These are phyloP conservation scores for Mayetiola destructor DNA, from an alignment of 2,888 invertebrate genomes.

Conservation along the genomic window DNA sequence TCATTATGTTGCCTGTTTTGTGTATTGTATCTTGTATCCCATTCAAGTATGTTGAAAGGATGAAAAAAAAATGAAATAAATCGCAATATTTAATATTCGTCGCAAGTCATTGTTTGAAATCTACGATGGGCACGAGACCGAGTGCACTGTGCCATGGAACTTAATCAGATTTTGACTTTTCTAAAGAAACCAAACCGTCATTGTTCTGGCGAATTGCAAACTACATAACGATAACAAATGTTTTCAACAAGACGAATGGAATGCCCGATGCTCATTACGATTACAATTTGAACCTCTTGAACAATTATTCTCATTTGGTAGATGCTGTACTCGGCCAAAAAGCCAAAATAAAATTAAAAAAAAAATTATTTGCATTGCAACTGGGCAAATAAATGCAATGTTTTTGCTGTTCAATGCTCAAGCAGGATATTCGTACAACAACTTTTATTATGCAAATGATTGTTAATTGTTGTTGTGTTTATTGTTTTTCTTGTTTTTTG, in stretches of 20 bases:
- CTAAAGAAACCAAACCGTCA: not conserved
- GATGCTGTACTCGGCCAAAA: not conserved
- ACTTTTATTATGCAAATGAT: conserved; percentile 4
- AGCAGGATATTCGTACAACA: not conserved
- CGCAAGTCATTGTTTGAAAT: not conserved
- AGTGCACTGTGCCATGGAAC: not conserved
- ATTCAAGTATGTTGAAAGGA: not conserved
- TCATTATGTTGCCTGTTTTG: not conserved
- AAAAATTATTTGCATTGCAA: conserved; percentile 1
- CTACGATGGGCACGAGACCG: not conserved
- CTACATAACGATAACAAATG: not conserved
- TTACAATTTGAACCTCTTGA: conserved; percentile 8
- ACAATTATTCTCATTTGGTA: conserved; percentile 1
- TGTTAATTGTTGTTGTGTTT: not conserved
- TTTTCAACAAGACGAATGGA: not conserved
- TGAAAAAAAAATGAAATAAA: no score
- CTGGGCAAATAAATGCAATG: no score
- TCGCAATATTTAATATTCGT: not conserved
- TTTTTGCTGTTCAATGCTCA: no score
- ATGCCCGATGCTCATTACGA: no score
- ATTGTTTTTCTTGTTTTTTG: not conserved
- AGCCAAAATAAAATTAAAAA: not conserved
- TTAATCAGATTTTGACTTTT: conserved; percentile 10
- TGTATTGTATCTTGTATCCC: not conserved
- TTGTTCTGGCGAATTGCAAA: no score